phyloP scores from a whole-genome alignment of 2,797 vertebrate species.

The Anas capensis region DNA sequence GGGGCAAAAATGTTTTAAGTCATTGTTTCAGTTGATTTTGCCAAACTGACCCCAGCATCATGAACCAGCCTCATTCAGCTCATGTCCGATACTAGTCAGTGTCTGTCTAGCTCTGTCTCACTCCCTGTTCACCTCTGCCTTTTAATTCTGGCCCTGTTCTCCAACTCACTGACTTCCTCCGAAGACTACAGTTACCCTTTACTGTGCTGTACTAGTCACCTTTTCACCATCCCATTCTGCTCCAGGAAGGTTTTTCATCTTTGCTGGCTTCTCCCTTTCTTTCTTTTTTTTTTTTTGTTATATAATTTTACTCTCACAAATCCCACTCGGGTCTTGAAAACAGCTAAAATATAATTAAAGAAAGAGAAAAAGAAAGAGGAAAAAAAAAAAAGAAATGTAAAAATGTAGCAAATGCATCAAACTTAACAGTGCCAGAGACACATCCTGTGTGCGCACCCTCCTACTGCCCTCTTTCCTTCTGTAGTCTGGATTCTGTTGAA shows the following conservation, averaged over 20 bases:
- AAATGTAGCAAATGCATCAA: slow-evolving; percentile 23
- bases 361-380: background rate
- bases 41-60: background rate
- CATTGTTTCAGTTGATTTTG: background rate
- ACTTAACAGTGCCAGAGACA: background rate
- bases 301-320: background rate
- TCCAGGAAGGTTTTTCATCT: background rate
- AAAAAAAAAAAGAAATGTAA: background rate
- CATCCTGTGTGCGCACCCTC: background rate
- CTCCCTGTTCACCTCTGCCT: background rate
- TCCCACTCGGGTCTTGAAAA: slow-evolving; percentile 1
- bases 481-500: background rate
- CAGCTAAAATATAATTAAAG: background rate
- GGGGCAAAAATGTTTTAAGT: background rate
- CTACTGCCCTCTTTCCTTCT: slow-evolving; percentile 36
- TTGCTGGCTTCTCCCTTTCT: background rate
- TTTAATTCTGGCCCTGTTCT: background rate
- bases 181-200: background rate
- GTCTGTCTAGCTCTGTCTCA: background rate
- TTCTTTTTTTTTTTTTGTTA: background rate
- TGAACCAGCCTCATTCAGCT: background rate
- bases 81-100: background rate
- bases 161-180: background rate
- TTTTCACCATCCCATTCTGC: background rate
- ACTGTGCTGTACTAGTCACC: background rate